Percentiles rank a stretch among this genome's conserved stretches.
Evolutionary conservation across 2,113 vertebrate species (phyloP).

Genomic region (Nipponia nippon): DNA sequence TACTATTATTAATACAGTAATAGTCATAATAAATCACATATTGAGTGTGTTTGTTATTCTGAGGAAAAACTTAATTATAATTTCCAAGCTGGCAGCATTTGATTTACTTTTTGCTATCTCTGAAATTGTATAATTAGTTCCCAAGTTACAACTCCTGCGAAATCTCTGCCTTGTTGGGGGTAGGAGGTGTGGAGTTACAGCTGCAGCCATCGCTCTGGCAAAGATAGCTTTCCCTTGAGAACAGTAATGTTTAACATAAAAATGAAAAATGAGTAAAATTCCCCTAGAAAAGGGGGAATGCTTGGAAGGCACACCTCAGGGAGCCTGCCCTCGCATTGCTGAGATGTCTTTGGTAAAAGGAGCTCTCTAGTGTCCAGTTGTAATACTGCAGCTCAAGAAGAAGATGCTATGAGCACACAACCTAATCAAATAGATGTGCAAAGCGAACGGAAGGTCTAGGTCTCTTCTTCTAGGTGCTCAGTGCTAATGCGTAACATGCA

Average conservation of each 20-base stretch:
- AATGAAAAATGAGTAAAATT: neutral
- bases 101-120: slow-evolving; percentile 47
- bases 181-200: neutral
- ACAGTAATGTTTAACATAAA: slow-evolving; percentile 1
- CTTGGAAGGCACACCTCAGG: neutral
- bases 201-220: neutral
- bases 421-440: neutral
- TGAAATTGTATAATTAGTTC: slow-evolving; percentile 31
- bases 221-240: neutral
- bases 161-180: neutral
- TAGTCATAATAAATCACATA: slow-evolving; percentile 44
- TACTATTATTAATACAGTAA: slow-evolving; percentile 32
- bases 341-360: slow-evolving; percentile 10
- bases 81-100: slow-evolving; percentile 40
- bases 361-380: slow-evolving; percentile 33
- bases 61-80: slow-evolving; percentile 53
- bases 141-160: neutral
- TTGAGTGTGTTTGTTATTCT: slow-evolving; percentile 25
- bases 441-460: neutral
- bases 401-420: neutral
- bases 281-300: neutral
- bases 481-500: neutral
- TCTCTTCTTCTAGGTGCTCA: neutral
- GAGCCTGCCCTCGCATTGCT: neutral
- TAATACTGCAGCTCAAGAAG: neutral